These are phyloP conservation scores for Drosophila eugracilis DNA, from an alignment of 1,140 invertebrate genomes.

Conservation along the genomic window DNA sequence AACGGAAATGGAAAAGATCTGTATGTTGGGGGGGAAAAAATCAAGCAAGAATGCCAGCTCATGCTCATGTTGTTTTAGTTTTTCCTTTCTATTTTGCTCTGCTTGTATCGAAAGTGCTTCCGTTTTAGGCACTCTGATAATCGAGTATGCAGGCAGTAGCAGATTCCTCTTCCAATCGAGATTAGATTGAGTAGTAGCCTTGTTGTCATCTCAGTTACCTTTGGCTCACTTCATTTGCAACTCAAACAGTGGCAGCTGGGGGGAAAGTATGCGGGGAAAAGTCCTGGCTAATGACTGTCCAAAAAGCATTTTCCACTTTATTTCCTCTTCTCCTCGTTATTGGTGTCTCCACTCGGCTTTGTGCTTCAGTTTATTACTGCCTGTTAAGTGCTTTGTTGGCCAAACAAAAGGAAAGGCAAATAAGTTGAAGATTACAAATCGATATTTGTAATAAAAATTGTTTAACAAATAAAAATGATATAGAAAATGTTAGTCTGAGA, in stretches of 20 bases:
- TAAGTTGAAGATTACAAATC: neutral
- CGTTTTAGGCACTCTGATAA: slow-evolving; percentile 29
- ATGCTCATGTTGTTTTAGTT: slow-evolving; percentile 17
- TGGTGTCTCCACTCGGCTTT: slow-evolving; percentile 26
- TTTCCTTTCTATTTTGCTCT: neutral
- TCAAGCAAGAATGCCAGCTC: slow-evolving; percentile 16
- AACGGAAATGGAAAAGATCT: slow-evolving; percentile 40
- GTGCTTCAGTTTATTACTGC: slow-evolving; percentile 27
- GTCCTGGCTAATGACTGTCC: slow-evolving; percentile 46
- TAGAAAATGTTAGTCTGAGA: too few species aligned
- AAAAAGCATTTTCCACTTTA: slow-evolving; percentile 54
- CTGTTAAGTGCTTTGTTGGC: slow-evolving; percentile 18
- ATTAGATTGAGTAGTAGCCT: slow-evolving; percentile 26
- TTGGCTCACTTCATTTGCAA: slow-evolving; percentile 35
- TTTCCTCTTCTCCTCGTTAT: slow-evolving; percentile 43
- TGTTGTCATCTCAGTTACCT: slow-evolving; percentile 36
- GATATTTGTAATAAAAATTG: neutral
- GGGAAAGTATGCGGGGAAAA: neutral
- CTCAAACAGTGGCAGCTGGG: neutral
- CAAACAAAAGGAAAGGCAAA: slow-evolving; percentile 5
- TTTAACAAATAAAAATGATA: too few species aligned
- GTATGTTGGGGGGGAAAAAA: slow-evolving; percentile 3
- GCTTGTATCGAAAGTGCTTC: slow-evolving; percentile 12
- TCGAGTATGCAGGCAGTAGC: slow-evolving; percentile 28
- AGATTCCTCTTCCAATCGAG: slow-evolving; percentile 21